Base-by-base conservation (phyloP, 1,140 invertebrate genomes). In the Homalodisca vitripennis region DNA sequence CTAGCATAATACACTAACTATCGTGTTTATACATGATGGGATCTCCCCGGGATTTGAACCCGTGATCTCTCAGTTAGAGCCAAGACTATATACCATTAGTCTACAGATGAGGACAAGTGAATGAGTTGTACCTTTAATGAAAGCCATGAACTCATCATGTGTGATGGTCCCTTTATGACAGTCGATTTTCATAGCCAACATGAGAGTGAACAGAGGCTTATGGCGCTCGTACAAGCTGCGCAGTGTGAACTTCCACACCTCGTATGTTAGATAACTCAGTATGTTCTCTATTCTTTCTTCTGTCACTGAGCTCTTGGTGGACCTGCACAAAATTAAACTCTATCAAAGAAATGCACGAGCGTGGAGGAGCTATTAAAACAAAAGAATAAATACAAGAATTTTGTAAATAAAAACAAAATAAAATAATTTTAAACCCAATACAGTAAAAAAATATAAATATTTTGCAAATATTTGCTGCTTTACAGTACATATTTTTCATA, bases 111-210 rank as follows among this genome's bases (percentile, higher is more conserved):
- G n/a, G n/a, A n/a, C n/a, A n/a, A n/a, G n/a, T n/a, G n/a, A 41
- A 17, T 41, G 6, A 41, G 17, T 17, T 10, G 34, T 63, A 84
- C 85, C 95, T 85, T 98, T 98, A 41, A 98, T 96, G 73, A 98
- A 94, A 0, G 93, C 92, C 83, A 95, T 89, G 76, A 98, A 98
- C 81, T 98, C 95, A 46, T 93, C 89, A 76, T 97, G 93, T 1
- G 89, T 92, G 71, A 98, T 93, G 20, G 86, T 81, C 0, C 86
- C 88, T 60, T 88, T 85, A 71, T 96, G 87, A 72, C 94, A 88
- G 78, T 98, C 95, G 70, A 98, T 97, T 82, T 98, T 98, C 83
- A 98, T 92, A 0, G 93, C 93, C 76, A 98, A 82, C 86, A 98
- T 92, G n/a, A 98, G 77, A 0, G 95, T 98, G 77, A 98, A 98